Percentiles rank a stretch among this genome's conserved stretches.
phyloP scores from a whole-genome alignment of 2,113 vertebrate genomes.

The Gopherus flavomarginatus region DNA sequence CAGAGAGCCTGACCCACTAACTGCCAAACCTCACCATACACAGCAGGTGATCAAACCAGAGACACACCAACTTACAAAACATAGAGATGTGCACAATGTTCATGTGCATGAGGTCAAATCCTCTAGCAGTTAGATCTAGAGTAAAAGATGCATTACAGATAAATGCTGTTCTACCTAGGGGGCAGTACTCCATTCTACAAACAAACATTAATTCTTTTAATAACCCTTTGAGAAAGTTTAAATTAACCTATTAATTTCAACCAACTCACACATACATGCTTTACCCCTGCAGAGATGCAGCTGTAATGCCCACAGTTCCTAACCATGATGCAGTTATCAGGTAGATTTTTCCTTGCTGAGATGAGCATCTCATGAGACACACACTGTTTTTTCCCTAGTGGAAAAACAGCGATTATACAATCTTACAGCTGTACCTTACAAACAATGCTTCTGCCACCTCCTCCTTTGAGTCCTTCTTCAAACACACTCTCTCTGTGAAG shows the following conservation, averaged over 20 bases:
- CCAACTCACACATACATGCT: neutral
- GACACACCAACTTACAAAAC: neutral
- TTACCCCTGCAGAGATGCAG: rapidly evolving
- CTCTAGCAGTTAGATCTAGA: neutral
- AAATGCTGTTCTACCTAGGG: neutral
- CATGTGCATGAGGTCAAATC: neutral
- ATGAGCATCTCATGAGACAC: rapidly evolving
- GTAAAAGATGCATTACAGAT: neutral
- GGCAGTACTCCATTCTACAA: neutral
- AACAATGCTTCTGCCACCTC: neutral
- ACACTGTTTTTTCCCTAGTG: rapidly evolving
- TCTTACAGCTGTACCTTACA: neutral
- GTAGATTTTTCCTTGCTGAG: neutral
- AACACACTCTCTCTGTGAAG: neutral
- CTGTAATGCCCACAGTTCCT: neutral
- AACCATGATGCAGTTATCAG: neutral
- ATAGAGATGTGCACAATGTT: neutral
- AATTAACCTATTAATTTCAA: neutral
- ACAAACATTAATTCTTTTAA: too few relatives aligned
- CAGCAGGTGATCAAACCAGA: neutral
- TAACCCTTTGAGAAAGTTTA: neutral
- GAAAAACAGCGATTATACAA: neutral
- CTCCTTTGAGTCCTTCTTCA: neutral
- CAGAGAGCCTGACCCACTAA: neutral
- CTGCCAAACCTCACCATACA: neutral